Conservation (phyloP, 2,113 vertebrate genomes). For the Asarcornis scutulata region DNA sequence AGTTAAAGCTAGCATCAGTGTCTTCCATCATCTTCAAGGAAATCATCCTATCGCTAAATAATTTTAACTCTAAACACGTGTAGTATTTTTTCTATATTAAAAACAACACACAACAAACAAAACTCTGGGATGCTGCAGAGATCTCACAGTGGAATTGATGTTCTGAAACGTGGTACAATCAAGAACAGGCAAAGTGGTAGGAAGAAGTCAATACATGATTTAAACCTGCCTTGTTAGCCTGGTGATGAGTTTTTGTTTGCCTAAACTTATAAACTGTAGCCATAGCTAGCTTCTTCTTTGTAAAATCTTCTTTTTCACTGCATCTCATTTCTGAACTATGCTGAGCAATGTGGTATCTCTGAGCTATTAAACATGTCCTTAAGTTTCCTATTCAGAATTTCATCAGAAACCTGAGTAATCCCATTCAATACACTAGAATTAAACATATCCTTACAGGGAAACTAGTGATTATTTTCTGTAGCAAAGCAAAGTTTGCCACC, state of each 20-base stretch:
- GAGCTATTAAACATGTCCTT: not conserved
- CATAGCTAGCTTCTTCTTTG: not conserved
- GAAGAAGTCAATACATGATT: not conserved
- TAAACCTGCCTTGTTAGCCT: not conserved
- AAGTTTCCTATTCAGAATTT: not conserved
- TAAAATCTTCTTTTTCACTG: not conserved
- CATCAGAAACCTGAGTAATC: not conserved
- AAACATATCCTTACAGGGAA: not conserved
- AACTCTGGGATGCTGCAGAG: not conserved
- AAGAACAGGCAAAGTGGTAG: not conserved
- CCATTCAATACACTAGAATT: not conserved
- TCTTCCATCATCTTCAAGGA: not conserved
- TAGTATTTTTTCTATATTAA: not conserved
- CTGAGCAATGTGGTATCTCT: not conserved
- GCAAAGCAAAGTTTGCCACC: not conserved
- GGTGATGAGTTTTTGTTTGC: accelerated
- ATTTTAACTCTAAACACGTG: not conserved
- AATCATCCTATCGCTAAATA: not conserved
- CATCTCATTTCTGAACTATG: not conserved
- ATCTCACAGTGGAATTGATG: not conserved
- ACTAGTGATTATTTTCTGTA: not conserved
- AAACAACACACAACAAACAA: not conserved
- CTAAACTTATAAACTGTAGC: not conserved
- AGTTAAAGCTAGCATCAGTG: not conserved
- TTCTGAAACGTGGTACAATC: not conserved